Evolutionary conservation across 2,797 vertebrate genomes (phyloP).

Genomic region (Malacoctenus gilli): DNA sequence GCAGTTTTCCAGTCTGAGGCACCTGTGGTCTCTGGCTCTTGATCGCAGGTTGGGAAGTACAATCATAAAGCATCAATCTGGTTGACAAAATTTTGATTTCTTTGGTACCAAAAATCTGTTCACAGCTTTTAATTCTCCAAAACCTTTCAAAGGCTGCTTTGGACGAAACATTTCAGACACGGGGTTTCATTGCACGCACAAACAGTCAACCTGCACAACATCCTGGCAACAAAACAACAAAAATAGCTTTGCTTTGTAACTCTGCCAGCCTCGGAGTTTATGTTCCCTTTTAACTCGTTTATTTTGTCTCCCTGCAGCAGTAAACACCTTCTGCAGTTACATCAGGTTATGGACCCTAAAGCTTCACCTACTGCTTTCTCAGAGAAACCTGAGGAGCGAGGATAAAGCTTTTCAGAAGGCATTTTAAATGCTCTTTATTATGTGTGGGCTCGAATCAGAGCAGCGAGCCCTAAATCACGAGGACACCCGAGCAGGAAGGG

Average conservation of each 20-base stretch:
- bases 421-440: conserved; percentile 34
- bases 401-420: conserved; percentile 39
- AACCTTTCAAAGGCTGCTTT: too few species aligned
- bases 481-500: conserved; percentile 40
- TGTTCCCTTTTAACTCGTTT: conserved; percentile 50
- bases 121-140: too few species aligned
- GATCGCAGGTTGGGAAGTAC: too few species aligned
- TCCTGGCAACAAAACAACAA: too few species aligned
- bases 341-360: conserved; percentile 32
- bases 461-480: conserved; percentile 52
- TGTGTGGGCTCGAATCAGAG: conserved; percentile 32
- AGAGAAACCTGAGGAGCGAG: conserved; percentile 43
- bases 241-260: conserved; percentile 46
- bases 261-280: conserved; percentile 30
- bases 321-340: conserved; percentile 65
- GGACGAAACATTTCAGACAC: background rate
- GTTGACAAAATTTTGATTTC: too few species aligned
- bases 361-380: conserved; percentile 34
- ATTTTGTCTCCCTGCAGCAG: conserved; percentile 51
- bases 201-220: conserved; percentile 20
- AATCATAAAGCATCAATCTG: too few species aligned
- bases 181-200: too few species aligned
- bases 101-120: too few species aligned
- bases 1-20: too few species aligned
- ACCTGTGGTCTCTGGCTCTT: too few species aligned